Base-by-base conservation (phyloP, 1,140 invertebrate genomes). In the Paralvinella palmiformis region DNA sequence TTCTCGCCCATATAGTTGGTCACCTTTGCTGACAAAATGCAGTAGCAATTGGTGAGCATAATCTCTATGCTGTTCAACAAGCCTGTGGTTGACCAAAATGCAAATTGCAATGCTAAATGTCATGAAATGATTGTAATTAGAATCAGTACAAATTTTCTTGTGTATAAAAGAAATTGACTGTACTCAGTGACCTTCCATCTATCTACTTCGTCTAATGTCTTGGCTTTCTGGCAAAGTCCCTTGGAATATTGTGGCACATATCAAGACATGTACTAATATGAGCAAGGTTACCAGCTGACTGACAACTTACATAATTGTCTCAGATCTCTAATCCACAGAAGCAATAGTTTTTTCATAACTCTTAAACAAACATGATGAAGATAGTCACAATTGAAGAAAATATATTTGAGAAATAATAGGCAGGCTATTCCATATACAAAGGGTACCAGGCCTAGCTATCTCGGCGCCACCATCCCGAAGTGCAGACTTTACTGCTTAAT, bases 121-220 rank as follows among this genome's bases (percentile, higher is more conserved):
- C n/a, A 52, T 17, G 3, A 52, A 52, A n/a, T 52, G 48, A 13
- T 52, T 52, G n/a, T 52, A 52, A 52, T 52, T 22, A 22, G 7
- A 27, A 73, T 71, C 44, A 79, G 62, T 33, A 75, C 69, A 32
- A 77, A 65, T 45, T 73, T 71, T 36, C 78, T 78, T 31, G 74
- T 70, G 68, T 82, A 82, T 10, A 80, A 62, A 33, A 82, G 63
- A 73, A 82, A 79, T 52, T 71, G 71, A 10, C 80, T 65, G 70
- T 78, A 79, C 69, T 83, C 79, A 3, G 76, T 82, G 20, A 79
- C 77, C 71, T 82, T 82, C 73, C 73, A 81, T 35, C 71, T 63
- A 7, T 71, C 67, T 31, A 79, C 29, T 44, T 81, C 74, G 45
- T 64, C 33, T 1, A 82, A 64, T 36, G 24, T n/a, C 66, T 76